Conservation (phyloP, 2,888 invertebrate species). For the Zaprionus bogoriensis region DNA sequence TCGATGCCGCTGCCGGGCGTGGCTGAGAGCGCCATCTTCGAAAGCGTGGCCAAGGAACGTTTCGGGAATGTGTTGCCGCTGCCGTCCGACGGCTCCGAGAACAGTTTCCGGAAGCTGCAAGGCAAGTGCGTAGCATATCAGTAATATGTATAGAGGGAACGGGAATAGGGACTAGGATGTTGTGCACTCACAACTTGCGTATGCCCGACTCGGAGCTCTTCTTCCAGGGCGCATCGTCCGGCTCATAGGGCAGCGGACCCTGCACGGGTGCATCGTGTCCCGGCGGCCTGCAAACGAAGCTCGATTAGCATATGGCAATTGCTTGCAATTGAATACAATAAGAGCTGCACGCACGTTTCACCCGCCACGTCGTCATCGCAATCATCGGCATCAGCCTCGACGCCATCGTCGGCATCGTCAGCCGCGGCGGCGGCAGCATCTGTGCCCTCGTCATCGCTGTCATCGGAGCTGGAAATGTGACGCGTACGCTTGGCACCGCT, state of each 20-base stretch:
- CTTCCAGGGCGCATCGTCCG: constrained; percentile 98
- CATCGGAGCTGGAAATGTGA: constrained; percentile 73
- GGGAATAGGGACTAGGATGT: background rate
- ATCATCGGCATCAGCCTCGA: constrained; percentile 58
- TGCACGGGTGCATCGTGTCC: constrained; percentile 96
- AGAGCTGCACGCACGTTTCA: constrained; percentile 68
- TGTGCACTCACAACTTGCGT: constrained; percentile 91
- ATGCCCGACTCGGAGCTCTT: constrained; percentile 91
- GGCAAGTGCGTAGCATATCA: background rate
- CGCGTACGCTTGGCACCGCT: constrained; percentile 49
- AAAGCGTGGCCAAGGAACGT: constrained; percentile 90
- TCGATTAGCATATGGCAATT: background rate
- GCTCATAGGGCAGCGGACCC: constrained; percentile 97
- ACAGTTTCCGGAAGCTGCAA: constrained; percentile 93
- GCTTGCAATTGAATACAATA: background rate
- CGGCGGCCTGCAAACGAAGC: constrained; percentile 79
- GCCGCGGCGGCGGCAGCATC: constrained; percentile 61
- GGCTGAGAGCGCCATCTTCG: constrained; percentile 87
- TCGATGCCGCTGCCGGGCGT: constrained; percentile 72
- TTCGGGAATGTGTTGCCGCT: constrained; percentile 87
- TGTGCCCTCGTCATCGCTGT: constrained; percentile 72
- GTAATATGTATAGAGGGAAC: background rate
- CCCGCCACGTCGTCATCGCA: constrained; percentile 35
- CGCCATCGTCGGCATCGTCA: constrained; percentile 60
- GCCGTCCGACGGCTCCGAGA: constrained; percentile 86